Evolutionary conservation across 2,113 vertebrate species (phyloP).

Genomic region (Pygoscelis antarcticus): DNA sequence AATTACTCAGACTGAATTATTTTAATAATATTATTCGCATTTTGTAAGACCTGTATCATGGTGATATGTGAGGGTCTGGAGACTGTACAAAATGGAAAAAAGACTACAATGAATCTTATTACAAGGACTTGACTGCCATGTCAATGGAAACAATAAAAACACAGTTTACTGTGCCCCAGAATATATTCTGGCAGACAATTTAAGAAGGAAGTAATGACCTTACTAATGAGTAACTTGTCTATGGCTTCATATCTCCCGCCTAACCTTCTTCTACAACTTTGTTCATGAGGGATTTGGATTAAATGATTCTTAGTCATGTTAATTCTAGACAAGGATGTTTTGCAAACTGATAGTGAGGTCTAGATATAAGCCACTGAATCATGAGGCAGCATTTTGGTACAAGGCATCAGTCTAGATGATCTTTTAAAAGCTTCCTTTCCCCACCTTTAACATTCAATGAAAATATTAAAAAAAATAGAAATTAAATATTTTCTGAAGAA

Average conservation of each 20-base stretch:
- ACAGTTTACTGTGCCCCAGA: background rate
- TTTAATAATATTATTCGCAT: background rate
- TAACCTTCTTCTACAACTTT: background rate
- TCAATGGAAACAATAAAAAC: background rate
- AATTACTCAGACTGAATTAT: background rate
- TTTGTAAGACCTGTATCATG: background rate
- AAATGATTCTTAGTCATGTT: background rate
- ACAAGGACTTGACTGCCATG: background rate
- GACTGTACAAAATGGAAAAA: background rate
- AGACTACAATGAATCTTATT: background rate
- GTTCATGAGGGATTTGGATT: background rate
- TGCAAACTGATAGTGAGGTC: background rate
- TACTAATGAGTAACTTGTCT: background rate
- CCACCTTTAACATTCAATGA: background rate
- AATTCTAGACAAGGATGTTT: background rate
- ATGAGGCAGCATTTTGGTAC: background rate
- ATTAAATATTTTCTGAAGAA: background rate
- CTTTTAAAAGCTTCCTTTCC: background rate
- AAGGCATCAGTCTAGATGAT: background rate
- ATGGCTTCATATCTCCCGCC: background rate
- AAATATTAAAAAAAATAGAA: background rate
- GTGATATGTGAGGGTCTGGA: background rate
- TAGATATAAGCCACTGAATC: background rate
- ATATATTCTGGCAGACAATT: background rate
- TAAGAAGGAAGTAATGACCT: background rate